Base-by-base conservation (phyloP, 2,113 vertebrate species). In the Carettochelys insculpta region DNA sequence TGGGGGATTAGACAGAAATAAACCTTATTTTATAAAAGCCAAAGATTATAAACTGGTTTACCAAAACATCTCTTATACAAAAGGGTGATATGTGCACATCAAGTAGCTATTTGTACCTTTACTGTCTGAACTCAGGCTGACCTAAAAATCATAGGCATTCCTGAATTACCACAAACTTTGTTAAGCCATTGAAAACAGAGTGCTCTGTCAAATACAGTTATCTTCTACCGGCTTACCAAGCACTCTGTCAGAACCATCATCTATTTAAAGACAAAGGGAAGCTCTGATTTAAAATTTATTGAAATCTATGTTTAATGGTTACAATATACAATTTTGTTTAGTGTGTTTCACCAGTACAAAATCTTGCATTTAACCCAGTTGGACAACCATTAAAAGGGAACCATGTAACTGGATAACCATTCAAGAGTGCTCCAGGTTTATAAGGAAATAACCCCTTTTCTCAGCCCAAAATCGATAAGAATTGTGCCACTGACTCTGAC, bases 401-500 rank as follows among this genome's bases (percentile, higher is more conserved):
- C 53, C 89, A 86, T 82, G 48, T 87, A 87, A 88, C 93, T 1
- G 56, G 94, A 71, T 58, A 92, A 95, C 94, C 92, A 90, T 88
- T 85, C 58, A 88, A 92, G 86, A 78, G 86, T 87, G 86, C 41
- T 94, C 86, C 73, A 77, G 56, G 89, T 93, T 94, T 86, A 92
- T 54, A 86, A 85, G 79, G 82, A 52, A 83, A 79, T 81, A 82
- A 96, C 92, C 84, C 91, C 78, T 47, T 50, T 80, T 77, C 38
- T 3, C 2, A 73, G 75, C 85, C 92, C 86, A 83, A 89, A 95
- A 90, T 53, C 92, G 90, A 88, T 58, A 91, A 89, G 85, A 92
- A 94, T 85, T 88, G 93, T 94, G 94, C 90, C 87, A 94, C 83
- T 41, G 84, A 89, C 92, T 96, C 94, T 90, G 88, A 80, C 54